Evolutionary conservation across 2,888 invertebrate species (phyloP).

Genomic region (Tipula lateralis): DNA sequence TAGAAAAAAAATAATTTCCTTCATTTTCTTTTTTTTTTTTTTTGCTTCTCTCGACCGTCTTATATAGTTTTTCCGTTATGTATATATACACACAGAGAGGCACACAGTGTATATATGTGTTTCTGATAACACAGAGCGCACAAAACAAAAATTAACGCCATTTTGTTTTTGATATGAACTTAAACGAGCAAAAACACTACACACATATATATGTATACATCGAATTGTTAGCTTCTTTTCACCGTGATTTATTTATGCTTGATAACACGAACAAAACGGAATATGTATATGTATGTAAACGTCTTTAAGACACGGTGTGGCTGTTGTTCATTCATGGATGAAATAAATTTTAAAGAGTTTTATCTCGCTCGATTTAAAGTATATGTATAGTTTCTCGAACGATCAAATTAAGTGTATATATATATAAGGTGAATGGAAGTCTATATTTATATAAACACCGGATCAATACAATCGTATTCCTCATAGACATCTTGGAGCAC

Average conservation of each 20-base stretch:
- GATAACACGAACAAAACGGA: neutral
- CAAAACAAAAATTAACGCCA: neutral
- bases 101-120: neutral
- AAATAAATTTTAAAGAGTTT: neutral
- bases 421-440: neutral
- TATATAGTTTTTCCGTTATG: neutral
- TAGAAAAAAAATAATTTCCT: neutral
- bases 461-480: too few species aligned
- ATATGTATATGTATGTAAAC: neutral
- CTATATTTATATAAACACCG: too few species aligned
- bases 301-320: neutral
- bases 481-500: neutral
- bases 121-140: neutral
- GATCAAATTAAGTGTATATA: neutral
- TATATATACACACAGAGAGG: neutral
- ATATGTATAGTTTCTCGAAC: neutral
- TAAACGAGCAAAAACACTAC: neutral
- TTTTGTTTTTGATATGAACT: neutral
- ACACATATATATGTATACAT: too few species aligned
- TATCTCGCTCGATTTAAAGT: neutral
- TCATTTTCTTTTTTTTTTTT: neutral
- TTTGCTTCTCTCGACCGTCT: neutral
- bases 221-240: neutral
- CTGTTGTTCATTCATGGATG: neutral
- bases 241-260: neutral